Conservation (phyloP, 1,140 invertebrate genomes). For the Rhizoglyphus robini region DNA sequence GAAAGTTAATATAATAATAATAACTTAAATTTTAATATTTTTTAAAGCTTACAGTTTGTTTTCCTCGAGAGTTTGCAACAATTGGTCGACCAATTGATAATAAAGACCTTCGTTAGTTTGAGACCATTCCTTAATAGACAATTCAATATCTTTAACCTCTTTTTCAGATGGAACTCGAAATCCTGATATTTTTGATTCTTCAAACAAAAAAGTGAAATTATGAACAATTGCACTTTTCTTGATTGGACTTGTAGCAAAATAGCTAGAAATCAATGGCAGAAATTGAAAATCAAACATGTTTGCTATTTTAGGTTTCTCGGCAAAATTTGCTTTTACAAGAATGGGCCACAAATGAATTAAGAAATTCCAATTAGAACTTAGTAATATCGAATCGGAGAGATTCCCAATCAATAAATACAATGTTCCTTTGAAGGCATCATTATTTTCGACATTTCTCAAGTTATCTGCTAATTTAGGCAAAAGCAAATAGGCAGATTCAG, state of each 20-base stretch:
- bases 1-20: neutral
- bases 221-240: neutral
- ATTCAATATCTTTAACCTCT: neutral
- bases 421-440: neutral
- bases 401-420: neutral
- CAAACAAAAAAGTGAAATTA: too few species aligned
- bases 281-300: neutral
- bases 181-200: constrained; percentile 7
- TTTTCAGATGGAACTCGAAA: neutral
- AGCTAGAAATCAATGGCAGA: neutral
- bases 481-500: neutral
- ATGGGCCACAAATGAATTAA: neutral
- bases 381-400: neutral
- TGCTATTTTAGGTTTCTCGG: neutral
- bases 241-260: neutral
- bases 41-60: neutral
- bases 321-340: neutral
- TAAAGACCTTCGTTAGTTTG: neutral
- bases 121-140: neutral
- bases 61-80: neutral
- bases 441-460: neutral
- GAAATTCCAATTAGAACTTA: neutral
- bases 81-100: neutral
- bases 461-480: neutral
- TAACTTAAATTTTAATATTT: neutral